Conservation (phyloP, 2,113 vertebrate genomes). For the Protomyctophum bolini region DNA sequence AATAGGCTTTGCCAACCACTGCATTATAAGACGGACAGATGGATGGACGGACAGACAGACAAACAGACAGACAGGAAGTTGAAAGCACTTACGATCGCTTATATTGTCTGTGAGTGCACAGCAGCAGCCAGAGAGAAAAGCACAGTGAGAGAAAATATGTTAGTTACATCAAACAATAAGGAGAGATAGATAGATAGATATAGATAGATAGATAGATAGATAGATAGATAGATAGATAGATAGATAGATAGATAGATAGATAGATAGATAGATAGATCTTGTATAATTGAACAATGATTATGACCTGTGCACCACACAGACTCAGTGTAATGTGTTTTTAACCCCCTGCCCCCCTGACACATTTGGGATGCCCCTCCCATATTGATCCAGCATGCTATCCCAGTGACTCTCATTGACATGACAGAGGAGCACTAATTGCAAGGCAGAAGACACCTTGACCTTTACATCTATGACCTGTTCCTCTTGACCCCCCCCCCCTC, state of each 20-base stretch:
- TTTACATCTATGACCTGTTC: conserved; percentile 64
- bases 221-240: conserved; percentile 35
- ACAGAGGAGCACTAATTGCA: conserved; percentile 62
- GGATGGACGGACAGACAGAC: conserved; percentile 27
- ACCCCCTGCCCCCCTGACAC: conserved; percentile 25
- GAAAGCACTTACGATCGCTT: conserved; percentile 74
- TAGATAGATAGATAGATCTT: conserved; percentile 5
- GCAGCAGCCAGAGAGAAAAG: conserved; percentile 24
- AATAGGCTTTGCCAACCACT: conserved; percentile 33
- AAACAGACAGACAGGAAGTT: conserved; percentile 31
- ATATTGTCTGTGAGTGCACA: conserved; percentile 68
- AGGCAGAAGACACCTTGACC: conserved; percentile 73
- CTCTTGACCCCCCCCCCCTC: conserved; percentile 26
- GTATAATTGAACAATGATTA: conserved; percentile 31
- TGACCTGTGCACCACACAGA: conserved; percentile 19
- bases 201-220: conserved; percentile 35
- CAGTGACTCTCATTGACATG: conserved; percentile 52
- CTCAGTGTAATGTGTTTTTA: conserved; percentile 23
- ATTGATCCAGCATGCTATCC: conserved; percentile 59
- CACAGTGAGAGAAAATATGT: conserved; percentile 40
- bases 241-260: conserved; percentile 34
- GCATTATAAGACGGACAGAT: conserved; percentile 31
- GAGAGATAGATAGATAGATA: conserved; percentile 3
- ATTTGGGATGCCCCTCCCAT: conserved; percentile 38
- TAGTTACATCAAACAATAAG: conserved; percentile 35